Conservation (phyloP, 2,797 vertebrate species). For the Chloroceryle inda region DNA sequence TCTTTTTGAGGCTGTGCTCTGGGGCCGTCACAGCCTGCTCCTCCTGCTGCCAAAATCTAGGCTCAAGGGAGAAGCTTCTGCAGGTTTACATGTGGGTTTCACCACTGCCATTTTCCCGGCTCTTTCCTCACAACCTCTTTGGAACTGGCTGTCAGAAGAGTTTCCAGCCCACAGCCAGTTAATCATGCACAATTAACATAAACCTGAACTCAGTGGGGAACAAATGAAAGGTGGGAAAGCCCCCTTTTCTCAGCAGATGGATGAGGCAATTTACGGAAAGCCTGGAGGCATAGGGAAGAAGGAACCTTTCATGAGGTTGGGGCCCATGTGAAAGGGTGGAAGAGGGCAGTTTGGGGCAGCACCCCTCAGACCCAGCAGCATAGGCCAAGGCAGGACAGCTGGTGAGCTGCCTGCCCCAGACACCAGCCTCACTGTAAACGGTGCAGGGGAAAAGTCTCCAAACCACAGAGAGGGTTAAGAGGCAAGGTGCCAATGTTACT, state of each 20-base stretch:
- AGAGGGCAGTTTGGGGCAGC: conserved; percentile 6
- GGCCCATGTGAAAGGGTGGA: not conserved
- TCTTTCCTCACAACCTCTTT: not conserved
- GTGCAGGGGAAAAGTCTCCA: not conserved
- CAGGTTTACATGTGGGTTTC: not conserved
- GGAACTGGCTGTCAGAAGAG: conserved; percentile 8
- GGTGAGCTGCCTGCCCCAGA: not conserved
- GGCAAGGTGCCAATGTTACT: accelerated
- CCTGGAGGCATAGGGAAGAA: not conserved
- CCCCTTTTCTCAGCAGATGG: conserved; percentile 53
- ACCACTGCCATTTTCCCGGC: not conserved
- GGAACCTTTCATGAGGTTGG: conserved; percentile 20
- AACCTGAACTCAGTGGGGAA: not conserved
- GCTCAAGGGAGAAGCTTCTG: not conserved
- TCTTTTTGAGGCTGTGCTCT: not conserved
- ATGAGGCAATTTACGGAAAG: conserved; percentile 31
- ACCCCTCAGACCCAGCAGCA: not conserved
- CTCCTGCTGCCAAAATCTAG: not conserved
- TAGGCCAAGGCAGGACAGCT: not conserved
- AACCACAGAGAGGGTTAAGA: not conserved
- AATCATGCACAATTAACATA: conserved; percentile 30
- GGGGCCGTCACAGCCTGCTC: not conserved
- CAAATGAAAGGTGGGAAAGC: conserved; percentile 63
- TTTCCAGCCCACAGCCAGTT: conserved; percentile 27
- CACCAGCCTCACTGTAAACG: accelerated